These are phyloP conservation scores for Lepilemur ruficaudatus DNA, from an alignment of 2,797 vertebrate genomes.

Conservation along the genomic window DNA sequence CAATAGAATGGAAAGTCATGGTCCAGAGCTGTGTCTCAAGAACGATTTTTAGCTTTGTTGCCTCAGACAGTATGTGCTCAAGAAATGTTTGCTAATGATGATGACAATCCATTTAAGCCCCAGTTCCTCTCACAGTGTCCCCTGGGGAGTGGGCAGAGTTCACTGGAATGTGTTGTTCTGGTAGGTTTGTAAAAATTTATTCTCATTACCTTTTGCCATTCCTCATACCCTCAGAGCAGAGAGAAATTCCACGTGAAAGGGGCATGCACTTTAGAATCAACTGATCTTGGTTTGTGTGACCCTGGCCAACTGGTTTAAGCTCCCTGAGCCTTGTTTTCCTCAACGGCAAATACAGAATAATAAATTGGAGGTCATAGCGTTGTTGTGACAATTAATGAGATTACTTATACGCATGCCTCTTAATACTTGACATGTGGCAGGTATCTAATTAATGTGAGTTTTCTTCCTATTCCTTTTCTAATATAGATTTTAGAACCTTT, in stretches of 20 bases:
- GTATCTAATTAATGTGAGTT: neutral
- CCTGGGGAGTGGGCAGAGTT: neutral
- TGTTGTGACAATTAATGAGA: neutral
- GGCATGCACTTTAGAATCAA: neutral
- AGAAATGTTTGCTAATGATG: neutral
- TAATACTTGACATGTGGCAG: neutral
- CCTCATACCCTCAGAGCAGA: neutral
- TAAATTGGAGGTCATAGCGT: neutral
- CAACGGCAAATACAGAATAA: neutral
- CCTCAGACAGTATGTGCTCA: neutral
- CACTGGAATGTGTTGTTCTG: neutral
- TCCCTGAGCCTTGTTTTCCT: neutral
- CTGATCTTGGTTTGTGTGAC: neutral
- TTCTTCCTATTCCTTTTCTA: neutral
- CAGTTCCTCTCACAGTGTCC: neutral
- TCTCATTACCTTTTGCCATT: neutral
- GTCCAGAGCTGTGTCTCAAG: neutral
- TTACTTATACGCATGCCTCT: neutral
- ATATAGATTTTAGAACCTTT: neutral
- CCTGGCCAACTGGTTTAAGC: neutral
- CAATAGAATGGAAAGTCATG: neutral
- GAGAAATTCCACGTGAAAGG: neutral
- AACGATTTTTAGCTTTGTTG: neutral
- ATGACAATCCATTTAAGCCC: neutral
- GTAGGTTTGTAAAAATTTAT: neutral